Evolutionary conservation across 2,888 invertebrate species (phyloP), one percentile per base, ranked within the genome.

Genomic region (Scaptomyza flava): DNA sequence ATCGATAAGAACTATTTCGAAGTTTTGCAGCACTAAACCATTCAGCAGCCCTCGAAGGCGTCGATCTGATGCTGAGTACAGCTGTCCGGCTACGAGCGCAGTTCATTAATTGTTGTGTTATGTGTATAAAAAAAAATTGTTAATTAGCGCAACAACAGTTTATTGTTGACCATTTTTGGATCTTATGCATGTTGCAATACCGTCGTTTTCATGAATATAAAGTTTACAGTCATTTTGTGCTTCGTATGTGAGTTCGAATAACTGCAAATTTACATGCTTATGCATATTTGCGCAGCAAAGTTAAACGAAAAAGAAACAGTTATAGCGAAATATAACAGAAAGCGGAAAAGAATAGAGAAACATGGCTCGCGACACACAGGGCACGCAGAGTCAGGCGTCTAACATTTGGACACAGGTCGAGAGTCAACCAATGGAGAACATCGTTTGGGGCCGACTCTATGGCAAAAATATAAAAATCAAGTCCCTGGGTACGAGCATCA

Each of bases 371-470:
- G 90, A 90, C 46, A 90, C 89, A 0, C 89, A 91, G 63, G 85
- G 77, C 27, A 87, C 88, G 4, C 91, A 91, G 63, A 92, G 91
- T 27, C 90, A 91, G 50, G 77, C 78, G 2, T 91, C 91, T 0
- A 87, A 90, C 42, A 75, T 90, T 48, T 92, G 91, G 91, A 86
- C 87, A 0, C 89, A 91, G 52, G 61, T 91, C n/a, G 91, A 92
- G 45, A 91, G 91, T n/a, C 91, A 92, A 51, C 91, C 91, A 0
- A 90, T 92, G 60, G 90, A 91, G 12, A 90, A 86, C 43, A 85
- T 92, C 3, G 86, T 92, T 9, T 92, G 92, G 92, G 92, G 92
- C 12, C 84, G 92, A 9, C 81, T 92, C 3, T 91, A 91, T 72
- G 89, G 91, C 7, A 92, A 92, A 63, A 90, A 90, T 60, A 89